Conservation (phyloP, 2,113 vertebrate genomes). For the Podocnemis expansa region DNA sequence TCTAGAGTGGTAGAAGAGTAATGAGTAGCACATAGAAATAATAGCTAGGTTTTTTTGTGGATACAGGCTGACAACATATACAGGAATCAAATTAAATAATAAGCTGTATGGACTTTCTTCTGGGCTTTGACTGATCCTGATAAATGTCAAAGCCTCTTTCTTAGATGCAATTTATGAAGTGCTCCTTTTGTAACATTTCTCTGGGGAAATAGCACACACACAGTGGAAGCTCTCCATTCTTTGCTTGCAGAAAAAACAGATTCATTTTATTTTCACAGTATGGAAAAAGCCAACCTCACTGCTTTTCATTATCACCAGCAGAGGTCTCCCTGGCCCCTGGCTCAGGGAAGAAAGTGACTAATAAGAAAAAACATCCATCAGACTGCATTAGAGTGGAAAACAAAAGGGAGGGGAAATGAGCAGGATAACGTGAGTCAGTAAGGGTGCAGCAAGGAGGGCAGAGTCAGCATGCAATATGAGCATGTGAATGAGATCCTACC, state of each 20-base stretch:
- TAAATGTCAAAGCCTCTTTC: neutral
- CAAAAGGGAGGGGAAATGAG: neutral
- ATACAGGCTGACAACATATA: fast-evolving
- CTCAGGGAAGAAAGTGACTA: neutral
- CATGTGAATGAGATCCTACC: neutral
- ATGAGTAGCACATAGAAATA: neutral
- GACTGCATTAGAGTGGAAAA: neutral
- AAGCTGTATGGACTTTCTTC: neutral
- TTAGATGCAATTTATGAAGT: neutral
- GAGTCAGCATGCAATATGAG: neutral
- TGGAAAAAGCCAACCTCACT: fast-evolving
- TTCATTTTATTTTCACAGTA: fast-evolving
- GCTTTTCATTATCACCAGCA: neutral
- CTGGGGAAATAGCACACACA: neutral
- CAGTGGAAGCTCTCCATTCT: fast-evolving
- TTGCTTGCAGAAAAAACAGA: fast-evolving
- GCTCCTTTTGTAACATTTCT: neutral
- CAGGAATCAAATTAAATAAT: neutral
- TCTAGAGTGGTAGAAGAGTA: neutral
- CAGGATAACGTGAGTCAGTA: neutral
- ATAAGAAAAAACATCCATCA: neutral
- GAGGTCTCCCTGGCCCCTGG: neutral
- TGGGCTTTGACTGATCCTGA: neutral
- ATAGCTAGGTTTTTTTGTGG: neutral
- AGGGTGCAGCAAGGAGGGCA: neutral